Percentiles rank a stretch among this genome's conserved stretches.
phyloP scores from a whole-genome alignment of 2,888 invertebrate species.

The Abrostola tripartita region DNA sequence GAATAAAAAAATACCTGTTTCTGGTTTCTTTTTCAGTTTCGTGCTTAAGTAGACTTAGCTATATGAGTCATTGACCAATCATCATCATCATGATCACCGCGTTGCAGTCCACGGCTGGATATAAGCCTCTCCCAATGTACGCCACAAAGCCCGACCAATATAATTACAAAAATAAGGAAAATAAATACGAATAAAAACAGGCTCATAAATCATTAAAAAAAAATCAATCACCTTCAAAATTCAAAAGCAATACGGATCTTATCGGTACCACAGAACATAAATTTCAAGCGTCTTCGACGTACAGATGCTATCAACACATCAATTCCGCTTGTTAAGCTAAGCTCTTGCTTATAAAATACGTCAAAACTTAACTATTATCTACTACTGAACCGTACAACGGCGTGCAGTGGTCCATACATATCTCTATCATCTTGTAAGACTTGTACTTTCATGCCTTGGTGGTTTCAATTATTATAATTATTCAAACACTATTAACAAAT shows the following conservation, averaged over 20 bases:
- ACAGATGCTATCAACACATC: slow-evolving; percentile 55
- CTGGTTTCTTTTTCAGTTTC: too few species aligned
- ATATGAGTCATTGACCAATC: too few species aligned
- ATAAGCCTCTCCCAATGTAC: too few species aligned
- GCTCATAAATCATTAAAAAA: slow-evolving; percentile 15
- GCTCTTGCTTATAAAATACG: slow-evolving; percentile 43
- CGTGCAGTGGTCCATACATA: slow-evolving; percentile 45
- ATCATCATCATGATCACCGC: too few species aligned
- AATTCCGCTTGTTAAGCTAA: slow-evolving; percentile 55
- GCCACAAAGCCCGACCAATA: too few species aligned
- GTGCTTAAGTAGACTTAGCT: too few species aligned
- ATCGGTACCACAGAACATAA: slow-evolving; percentile 28
- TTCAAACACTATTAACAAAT: background rate
- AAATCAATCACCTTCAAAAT: slow-evolving; percentile 37
- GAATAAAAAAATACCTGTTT: too few species aligned
- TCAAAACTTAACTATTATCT: slow-evolving; percentile 57
- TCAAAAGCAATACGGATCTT: slow-evolving; percentile 40
- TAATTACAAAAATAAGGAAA: too few species aligned
- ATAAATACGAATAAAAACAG: slow-evolving; percentile 3
- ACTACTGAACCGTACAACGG: slow-evolving; percentile 36
- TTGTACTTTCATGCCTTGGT: slow-evolving; percentile 33
- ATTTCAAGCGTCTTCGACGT: slow-evolving; percentile 41
- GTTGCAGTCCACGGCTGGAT: too few species aligned
- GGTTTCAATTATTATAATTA: slow-evolving; percentile 35
- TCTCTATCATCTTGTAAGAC: slow-evolving; percentile 44